phyloP scores from a whole-genome alignment of 1,140 invertebrate genomes.

The Hypsibius dujardini region DNA sequence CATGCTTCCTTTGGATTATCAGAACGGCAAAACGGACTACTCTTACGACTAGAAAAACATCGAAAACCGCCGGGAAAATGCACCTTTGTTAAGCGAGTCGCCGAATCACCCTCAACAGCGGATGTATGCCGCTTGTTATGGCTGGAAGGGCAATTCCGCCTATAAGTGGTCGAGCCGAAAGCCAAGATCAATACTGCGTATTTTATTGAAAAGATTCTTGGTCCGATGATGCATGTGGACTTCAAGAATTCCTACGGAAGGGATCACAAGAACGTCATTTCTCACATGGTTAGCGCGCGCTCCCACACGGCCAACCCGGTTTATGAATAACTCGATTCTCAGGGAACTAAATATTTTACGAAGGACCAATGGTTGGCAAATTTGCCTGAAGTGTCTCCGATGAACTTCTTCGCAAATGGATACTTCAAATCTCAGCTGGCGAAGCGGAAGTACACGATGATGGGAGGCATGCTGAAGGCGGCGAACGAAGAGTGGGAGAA shows the following conservation, averaged over 20 bases:
- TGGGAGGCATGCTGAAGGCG: not conserved
- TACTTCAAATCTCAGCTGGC: not conserved
- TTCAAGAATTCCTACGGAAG: not conserved
- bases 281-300: not conserved
- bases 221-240: not conserved
- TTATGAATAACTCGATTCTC: not conserved
- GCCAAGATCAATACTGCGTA: not conserved
- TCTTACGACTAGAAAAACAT: not conserved
- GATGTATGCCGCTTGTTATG: not conserved
- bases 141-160: not conserved
- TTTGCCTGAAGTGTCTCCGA: not conserved
- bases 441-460: not conserved
- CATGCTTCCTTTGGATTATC: not conserved
- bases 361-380: constrained; percentile 2
- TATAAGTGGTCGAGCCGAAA: not conserved
- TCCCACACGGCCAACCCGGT: not conserved
- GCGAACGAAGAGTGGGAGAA: not conserved
- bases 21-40: not conserved
- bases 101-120: not conserved
- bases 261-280: not conserved
- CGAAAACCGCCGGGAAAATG: not conserved
- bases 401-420: constrained; percentile 4
- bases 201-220: constrained; percentile 10
- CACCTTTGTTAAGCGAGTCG: not conserved
- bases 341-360: not conserved